Percentiles rank a stretch among this genome's conserved stretches.
Evolutionary conservation across 2,797 vertebrate species (phyloP).

Genomic region (Hypotaenidia okinawae): DNA sequence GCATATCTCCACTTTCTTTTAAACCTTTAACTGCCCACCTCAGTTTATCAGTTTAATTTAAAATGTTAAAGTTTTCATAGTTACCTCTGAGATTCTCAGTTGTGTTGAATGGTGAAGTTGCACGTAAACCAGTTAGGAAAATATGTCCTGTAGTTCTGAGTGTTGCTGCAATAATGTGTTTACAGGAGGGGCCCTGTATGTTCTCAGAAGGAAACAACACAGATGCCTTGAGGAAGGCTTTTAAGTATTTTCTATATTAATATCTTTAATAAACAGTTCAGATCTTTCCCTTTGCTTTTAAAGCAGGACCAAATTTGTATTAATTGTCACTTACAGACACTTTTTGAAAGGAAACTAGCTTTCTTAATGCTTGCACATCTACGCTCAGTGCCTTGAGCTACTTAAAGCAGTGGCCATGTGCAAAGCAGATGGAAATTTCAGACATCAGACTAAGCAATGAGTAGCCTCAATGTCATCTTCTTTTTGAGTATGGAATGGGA

Average conservation of each 20-base stretch:
- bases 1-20: not conserved
- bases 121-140: not conserved
- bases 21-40: not conserved
- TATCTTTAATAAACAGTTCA: not conserved
- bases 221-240: not conserved
- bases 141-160: not conserved
- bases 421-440: not conserved
- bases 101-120: not conserved
- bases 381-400: not conserved
- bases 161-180: not conserved
- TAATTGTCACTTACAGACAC: not conserved
- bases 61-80: not conserved
- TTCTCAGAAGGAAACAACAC: accelerated
- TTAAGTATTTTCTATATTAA: not conserved
- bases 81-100: not conserved
- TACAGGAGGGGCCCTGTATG: not conserved
- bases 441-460: not conserved
- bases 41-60: not conserved
- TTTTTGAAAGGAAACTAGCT: not conserved
- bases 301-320: not conserved
- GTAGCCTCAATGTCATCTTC: not conserved
- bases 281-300: not conserved
- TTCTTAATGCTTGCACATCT: not conserved
- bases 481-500: not conserved
- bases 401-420: not conserved